Conservation (phyloP, 2,888 invertebrate species). For the Drosophila suboccidentalis region DNA sequence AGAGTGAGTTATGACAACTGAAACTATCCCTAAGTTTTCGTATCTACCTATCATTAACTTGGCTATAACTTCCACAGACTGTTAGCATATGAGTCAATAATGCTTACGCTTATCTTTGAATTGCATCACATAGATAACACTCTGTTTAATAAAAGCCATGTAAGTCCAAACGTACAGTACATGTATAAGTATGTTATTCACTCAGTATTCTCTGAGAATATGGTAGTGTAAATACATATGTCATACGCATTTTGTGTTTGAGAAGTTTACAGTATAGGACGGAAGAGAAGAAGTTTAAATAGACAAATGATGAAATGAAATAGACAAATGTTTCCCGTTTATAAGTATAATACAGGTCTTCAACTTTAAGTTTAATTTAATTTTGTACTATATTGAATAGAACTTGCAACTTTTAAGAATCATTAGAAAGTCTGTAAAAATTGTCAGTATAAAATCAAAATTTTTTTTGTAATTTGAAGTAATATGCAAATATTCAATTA, state of each 20-base stretch:
- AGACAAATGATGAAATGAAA: no score
- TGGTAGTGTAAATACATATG: no score
- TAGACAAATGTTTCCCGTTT: neutral
- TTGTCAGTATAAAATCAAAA: neutral
- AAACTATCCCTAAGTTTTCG: neutral
- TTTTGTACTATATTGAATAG: neutral
- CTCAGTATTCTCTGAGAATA: no score
- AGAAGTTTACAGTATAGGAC: no score
- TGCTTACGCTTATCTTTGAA: conserved; percentile 1
- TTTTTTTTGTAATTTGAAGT: no score
- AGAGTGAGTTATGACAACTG: conserved; percentile 13
- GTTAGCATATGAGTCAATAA: conserved; percentile 5
- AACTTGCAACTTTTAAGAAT: neutral
- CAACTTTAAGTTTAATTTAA: neutral
- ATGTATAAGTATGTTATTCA: no score
- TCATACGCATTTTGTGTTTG: no score
- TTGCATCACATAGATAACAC: neutral
- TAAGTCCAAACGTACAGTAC: no score
- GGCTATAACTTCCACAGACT: neutral
- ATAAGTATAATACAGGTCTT: neutral
- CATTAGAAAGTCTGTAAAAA: neutral
- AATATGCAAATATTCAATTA: no score
- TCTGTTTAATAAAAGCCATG: neutral
- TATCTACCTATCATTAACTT: neutral
- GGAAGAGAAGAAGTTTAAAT: no score